Evolutionary conservation across 2,113 vertebrate genomes (phyloP), one percentile per base, ranked within the genome.

Genomic region (Chaenocephalus aceratus): DNA sequence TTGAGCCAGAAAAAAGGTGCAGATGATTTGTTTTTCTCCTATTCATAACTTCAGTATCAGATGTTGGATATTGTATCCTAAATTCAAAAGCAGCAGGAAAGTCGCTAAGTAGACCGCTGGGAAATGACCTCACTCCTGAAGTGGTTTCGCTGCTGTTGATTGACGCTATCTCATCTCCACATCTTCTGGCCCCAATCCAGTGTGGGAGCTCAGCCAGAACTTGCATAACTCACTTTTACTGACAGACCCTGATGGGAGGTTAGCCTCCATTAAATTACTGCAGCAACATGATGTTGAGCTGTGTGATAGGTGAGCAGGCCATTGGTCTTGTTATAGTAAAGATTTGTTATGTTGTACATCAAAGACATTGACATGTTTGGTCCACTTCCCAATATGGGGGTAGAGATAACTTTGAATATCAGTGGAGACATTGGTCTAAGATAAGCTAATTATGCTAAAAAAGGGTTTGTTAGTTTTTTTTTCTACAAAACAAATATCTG

Each of bases 91-190:
- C 77, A 74, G 75, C 66, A 66, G 52, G 63, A 68, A 70, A 83
- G 66, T 76, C n/a, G 7, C 54, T 72, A 64, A 70, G 73, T 41
- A 66, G 75, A 58, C 77, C 14, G 6, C 9, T 85, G 77, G 82
- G 82, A 91, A 73, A 72, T 90, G 86, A 83, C 80, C 82, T 89
- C 83, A 83, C 79, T 70, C 49, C 67, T 77, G 56, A 67, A 87
- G 75, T 78, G 74, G 71, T 86, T 85, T 81, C 10, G 15, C 66
- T 75, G 67, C 65, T 70, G 54, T 71, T 91, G 86, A 91, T 77
- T 89, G 86, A 88, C 62, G 1, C 66, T 84, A 92, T 91, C 85
- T 88, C 71, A 81, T 75, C 80, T 75, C 73, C 71, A 75, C 74
- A 92, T 91, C 89, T 83, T 30, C 41, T 87, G 85, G 85, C 76